Percentiles rank a stretch among this genome's conserved stretches.
Conservation (phyloP, 2,888 invertebrate genomes). For the Oegoconia quadripuncta region DNA sequence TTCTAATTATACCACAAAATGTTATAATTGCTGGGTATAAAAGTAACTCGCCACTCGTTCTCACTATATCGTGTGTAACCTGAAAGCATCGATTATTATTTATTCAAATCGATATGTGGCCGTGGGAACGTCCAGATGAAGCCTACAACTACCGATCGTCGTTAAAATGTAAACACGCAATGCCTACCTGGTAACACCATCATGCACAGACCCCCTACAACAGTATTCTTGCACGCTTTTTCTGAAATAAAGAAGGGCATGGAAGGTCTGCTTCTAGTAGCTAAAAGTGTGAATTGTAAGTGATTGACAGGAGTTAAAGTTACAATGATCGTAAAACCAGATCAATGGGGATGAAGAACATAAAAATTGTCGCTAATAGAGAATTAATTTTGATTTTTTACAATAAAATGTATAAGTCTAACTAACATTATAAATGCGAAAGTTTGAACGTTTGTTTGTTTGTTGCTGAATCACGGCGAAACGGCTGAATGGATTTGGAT, state of each 20-base stretch:
- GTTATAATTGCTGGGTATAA: neutral
- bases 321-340: no score
- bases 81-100: slow-evolving; percentile 21
- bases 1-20: neutral
- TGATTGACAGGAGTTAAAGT: slow-evolving; percentile 4
- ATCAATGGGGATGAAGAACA: no score
- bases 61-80: slow-evolving; percentile 15
- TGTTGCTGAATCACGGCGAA: no score
- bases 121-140: slow-evolving; percentile 20
- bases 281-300: no score
- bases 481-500: no score
- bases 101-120: slow-evolving; percentile 20
- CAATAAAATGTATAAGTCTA: no score
- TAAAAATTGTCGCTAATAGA: no score
- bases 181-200: slow-evolving; percentile 9
- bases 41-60: slow-evolving; percentile 6
- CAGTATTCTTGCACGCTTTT: neutral
- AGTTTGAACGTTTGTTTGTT: no score
- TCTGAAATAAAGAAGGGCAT: neutral
- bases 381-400: no score
- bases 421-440: no score
- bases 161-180: slow-evolving; percentile 19
- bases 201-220: slow-evolving; percentile 3
- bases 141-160: slow-evolving; percentile 10
- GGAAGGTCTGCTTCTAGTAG: no score